These are phyloP conservation scores for Dicrurus megarhynchus DNA, from an alignment of 2,113 vertebrate species.

Conservation along the genomic window DNA sequence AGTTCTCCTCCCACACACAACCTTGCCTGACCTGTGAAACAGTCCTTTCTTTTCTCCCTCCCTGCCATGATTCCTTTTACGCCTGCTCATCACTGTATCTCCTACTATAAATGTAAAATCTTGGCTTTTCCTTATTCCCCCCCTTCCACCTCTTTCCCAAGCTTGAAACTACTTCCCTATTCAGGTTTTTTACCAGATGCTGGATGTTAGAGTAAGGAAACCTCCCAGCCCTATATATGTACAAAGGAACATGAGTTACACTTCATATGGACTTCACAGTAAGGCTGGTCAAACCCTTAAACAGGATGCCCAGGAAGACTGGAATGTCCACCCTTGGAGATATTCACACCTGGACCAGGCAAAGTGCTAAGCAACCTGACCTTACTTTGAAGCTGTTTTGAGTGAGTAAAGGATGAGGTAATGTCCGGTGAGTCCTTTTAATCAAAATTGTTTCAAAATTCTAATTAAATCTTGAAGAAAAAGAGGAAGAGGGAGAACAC, in stretches of 20 bases:
- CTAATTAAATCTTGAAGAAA: background rate
- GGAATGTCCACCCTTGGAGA: background rate
- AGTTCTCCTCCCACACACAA: background rate
- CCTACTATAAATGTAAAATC: background rate
- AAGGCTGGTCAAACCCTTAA: background rate
- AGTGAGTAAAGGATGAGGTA: background rate
- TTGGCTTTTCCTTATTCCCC: background rate
- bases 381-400: background rate
- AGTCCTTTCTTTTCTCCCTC: background rate
- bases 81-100: background rate
- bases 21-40: constrained; percentile 1
- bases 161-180: background rate
- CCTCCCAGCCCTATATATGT: background rate
- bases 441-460: background rate
- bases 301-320: background rate
- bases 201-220: background rate
- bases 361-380: background rate
- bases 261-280: background rate
- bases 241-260: background rate
- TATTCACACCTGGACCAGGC: background rate
- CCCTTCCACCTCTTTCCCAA: background rate
- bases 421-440: background rate
- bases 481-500: background rate
- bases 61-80: background rate
- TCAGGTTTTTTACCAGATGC: background rate